Percentiles rank a stretch among this genome's conserved stretches.
These are phyloP conservation scores for Rhinichthys osculus DNA, from an alignment of 2,797 vertebrate species.

Conservation along the genomic window DNA sequence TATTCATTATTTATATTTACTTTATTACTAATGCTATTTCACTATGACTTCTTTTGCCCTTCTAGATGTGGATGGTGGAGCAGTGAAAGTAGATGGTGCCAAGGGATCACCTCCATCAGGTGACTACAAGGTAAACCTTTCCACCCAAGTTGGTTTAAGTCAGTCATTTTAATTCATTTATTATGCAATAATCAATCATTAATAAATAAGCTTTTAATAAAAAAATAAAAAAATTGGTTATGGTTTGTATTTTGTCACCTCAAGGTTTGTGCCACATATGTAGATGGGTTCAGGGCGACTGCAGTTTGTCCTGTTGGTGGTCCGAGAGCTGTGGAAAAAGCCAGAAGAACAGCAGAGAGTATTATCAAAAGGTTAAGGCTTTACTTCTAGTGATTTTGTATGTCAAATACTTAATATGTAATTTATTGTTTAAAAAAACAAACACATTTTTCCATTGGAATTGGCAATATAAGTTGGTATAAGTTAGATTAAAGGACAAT, in stretches of 20 bases:
- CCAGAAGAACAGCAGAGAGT: slow-evolving; percentile 79
- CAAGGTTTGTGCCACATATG: slow-evolving; percentile 86
- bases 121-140: slow-evolving; percentile 79
- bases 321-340: slow-evolving; percentile 81
- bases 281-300: slow-evolving; percentile 86
- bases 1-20: neutral
- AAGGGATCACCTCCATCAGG: slow-evolving; percentile 78
- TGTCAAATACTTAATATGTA: neutral
- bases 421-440: neutral
- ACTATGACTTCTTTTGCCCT: slow-evolving; percentile 40
- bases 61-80: slow-evolving; percentile 79
- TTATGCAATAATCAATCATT: neutral
- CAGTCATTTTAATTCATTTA: neutral
- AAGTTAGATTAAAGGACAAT: neutral
- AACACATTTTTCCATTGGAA: neutral
- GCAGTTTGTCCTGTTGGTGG: slow-evolving; percentile 85
- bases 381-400: neutral
- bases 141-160: neutral
- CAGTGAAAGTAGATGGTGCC: slow-evolving; percentile 80
- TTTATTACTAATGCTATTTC: no score
- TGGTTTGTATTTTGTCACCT: neutral
- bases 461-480: neutral
- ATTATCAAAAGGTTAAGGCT: slow-evolving; percentile 61
- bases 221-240: neutral
- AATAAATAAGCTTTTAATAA: neutral